A percentile compares a stretch with the other conserved stretches of the same genome.
Conservation (phyloP, 2,113 vertebrate species). For the Proteles cristata region DNA sequence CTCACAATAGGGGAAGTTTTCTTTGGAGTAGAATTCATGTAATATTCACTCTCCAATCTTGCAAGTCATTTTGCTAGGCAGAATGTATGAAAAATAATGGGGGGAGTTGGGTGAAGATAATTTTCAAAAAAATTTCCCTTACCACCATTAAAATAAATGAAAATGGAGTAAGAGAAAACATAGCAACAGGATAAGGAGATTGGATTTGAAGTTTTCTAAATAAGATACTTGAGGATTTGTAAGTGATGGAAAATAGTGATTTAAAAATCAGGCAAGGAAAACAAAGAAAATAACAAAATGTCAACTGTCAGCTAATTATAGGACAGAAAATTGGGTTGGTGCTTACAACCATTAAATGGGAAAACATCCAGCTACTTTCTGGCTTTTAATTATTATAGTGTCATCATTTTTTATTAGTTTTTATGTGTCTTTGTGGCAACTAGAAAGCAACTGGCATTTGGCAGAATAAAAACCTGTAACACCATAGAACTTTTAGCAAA, state of each 20-base stretch:
- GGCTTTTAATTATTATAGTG: slow-evolving; percentile 35
- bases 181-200: not conserved
- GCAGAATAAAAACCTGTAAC: not conserved
- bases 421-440: slow-evolving; percentile 40
- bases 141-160: not conserved
- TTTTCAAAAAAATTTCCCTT: not conserved
- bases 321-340: not conserved
- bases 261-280: not conserved
- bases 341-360: not conserved
- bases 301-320: slow-evolving; percentile 56
- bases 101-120: no score
- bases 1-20: not conserved
- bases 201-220: not conserved
- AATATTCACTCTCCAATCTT: not conserved
- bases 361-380: not conserved
- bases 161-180: not conserved
- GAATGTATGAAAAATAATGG: not conserved
- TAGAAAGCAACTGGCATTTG: slow-evolving; percentile 14
- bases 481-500: not conserved
- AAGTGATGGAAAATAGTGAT: not conserved
- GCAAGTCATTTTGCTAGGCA: not conserved
- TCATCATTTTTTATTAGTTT: slow-evolving; percentile 57
- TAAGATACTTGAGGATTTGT: not conserved
- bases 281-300: slow-evolving; percentile 9
- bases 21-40: not conserved